These are phyloP conservation scores for Pitangus sulphuratus DNA, from an alignment of 2,797 vertebrate genomes.

Conservation along the genomic window DNA sequence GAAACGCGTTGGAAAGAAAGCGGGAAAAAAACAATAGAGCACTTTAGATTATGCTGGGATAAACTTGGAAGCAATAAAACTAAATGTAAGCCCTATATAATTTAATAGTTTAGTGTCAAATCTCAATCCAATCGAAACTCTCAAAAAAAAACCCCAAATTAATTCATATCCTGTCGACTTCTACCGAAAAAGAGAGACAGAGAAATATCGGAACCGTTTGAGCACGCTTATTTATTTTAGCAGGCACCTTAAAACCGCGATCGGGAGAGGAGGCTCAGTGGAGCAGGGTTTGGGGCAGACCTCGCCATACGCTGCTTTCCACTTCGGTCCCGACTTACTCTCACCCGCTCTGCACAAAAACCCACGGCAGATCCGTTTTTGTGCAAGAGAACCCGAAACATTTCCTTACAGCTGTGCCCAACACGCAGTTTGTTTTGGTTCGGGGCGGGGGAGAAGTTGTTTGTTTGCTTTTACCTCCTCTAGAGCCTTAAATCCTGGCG, in stretches of 20 bases:
- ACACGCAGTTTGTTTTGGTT: not conserved
- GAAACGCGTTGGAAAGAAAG: not conserved
- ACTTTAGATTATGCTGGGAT: conserved; percentile 49
- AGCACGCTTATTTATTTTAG: not conserved
- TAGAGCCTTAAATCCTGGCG: not conserved
- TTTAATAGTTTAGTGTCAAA: conserved; percentile 70
- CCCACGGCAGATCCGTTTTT: not conserved
- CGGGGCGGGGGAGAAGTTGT: not conserved
- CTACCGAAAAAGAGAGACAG: not conserved
- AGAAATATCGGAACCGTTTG: not conserved
- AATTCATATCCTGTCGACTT: not conserved
- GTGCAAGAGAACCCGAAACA: not conserved
- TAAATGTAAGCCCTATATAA: conserved; percentile 69
- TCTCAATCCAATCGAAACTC: conserved; percentile 46
- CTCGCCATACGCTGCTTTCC: not conserved
- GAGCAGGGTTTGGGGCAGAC: not conserved
- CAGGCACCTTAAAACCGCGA: not conserved
- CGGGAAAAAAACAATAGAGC: not conserved
- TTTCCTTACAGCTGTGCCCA: not conserved
- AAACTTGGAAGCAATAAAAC: conserved; percentile 70
- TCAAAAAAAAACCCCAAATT: not conserved
- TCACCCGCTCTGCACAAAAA: not conserved
- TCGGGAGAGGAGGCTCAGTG: not conserved
- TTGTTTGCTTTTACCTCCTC: conserved; percentile 50
- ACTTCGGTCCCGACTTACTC: not conserved